Base-by-base conservation (phyloP, 2,888 invertebrate genomes). In the Chymomyza amoena region DNA sequence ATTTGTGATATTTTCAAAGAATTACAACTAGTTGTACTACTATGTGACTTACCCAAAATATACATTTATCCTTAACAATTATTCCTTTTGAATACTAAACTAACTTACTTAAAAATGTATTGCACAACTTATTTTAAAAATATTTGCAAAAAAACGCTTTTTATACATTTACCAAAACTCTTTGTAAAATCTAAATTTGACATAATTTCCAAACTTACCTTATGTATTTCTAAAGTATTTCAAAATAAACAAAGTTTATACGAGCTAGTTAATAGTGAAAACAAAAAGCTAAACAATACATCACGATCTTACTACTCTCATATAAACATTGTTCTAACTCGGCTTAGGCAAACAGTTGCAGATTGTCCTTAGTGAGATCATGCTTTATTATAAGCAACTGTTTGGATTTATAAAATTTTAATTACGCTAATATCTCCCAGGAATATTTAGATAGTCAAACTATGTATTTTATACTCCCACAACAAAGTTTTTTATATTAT, bases 1-100 rank as follows among this genome's bases (percentile, higher is more conserved):
- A 85, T 85, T 85, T 85, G 85, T 85, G 85, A 85, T 85, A 85
- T 85, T 87, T 84, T 85, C 88, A 81, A 85, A 84, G 81, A 85
- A 84, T 86, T 86, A 78, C 81, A 80, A 81, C 87, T 83, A 86
- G 84, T 73, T 73, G 61, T 86, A 86, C 86, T 70, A 45, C 54
- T 87, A 83, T 83, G 87, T 84, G 87, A 87, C 84, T 84, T 87
- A 85, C 72, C 72, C 83, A 78, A 75, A 75, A 78, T 64, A 76
- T 69, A 68, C 63, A 76, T 59, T 20, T 61, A 76, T 45, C 39
- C 13, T 3, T 13, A 45, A 45, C 39, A 45, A 45, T 13, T 13
- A 45, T 45, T 45, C 10, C 39, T 45, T 45, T 76, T 75, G 79
- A 76, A 78, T 78, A 65, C 39, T 72, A 72, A 54, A 65, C 39